Evolutionary conservation across 2,113 vertebrate species (phyloP), one percentile per base, ranked within the genome.

Genomic region (Poeciliopsis retropinna): DNA sequence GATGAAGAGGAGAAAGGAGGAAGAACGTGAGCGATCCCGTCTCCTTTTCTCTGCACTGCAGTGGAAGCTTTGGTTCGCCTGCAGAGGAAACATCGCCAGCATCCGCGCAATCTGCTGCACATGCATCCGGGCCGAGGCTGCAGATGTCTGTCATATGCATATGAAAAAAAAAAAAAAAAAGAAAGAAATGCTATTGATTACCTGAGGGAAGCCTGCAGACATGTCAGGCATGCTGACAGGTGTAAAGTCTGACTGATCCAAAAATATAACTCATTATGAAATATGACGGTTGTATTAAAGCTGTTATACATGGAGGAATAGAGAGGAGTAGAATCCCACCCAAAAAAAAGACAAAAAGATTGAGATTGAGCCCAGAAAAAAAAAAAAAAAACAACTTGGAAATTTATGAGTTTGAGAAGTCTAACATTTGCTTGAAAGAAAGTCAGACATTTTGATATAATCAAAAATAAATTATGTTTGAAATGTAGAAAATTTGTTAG

Each of bases 41-140:
- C 77, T 85, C 79, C 65, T 79, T 31, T 77, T 30, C 67, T 65
- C 68, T 72, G 54, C 62, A 66, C 88, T 91, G 89, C 85, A 75
- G 82, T 79, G 66, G 37, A 30, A 63, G 73, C 25, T 15, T 72
- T 74, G 67, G 74, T 75, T 70, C 10, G 10, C 76, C 88, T 81
- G 66, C 15, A 5, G 72, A 37, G 34, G 3, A 37, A 11, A 37
- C 34, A 11, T 37, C 10, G 10, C 10, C 34, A 9, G 25, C 22
- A 57, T 51, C 67, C 64, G 54, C 70, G 44, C 47, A 70, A 60
- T 65, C 74, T 78, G 71, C 71, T 72, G 67, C 54, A 27, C 15
- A 9, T 39, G 47, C 69, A 57, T 63, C 19, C 37, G 72, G 63
- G 63, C 60, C 1, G 31, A 32, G 28, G 31, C 9, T 86, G 67